These are phyloP conservation scores for Lacerta viridis DNA, from an alignment of 2,797 vertebrate species.

Conservation along the genomic window DNA sequence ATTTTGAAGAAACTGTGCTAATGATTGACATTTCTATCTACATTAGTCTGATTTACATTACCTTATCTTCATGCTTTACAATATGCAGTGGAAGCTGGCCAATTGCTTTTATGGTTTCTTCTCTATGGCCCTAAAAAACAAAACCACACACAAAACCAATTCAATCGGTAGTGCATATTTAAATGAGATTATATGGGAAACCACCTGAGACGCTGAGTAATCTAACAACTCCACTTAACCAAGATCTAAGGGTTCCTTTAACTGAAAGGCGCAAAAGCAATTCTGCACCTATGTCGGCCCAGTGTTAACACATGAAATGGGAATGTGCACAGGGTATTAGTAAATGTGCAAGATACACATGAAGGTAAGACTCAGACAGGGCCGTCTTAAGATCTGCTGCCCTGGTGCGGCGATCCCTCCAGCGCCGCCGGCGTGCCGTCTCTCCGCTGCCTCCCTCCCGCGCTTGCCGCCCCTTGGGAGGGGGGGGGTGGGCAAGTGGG, in stretches of 20 bases:
- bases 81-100: conserved; percentile 83
- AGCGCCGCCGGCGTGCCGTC: too few relatives aligned
- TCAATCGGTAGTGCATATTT: neutral
- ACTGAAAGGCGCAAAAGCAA: neutral
- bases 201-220: neutral
- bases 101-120: conserved; percentile 85
- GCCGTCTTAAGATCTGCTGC: too few relatives aligned
- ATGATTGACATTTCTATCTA: neutral
- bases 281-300: neutral
- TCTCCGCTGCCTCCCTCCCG: too few relatives aligned
- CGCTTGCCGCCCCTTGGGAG: too few relatives aligned
- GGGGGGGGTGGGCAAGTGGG: too few relatives aligned
- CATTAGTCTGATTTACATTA: conserved; percentile 61
- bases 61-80: conserved; percentile 85
- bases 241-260: neutral
- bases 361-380: neutral
- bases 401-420: too few relatives aligned
- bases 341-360: neutral
- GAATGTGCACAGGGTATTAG: neutral
- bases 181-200: neutral
- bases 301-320: neutral
- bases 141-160: neutral
- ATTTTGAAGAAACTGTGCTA: neutral
- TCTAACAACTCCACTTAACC: neutral
- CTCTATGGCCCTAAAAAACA: conserved; percentile 79